Evolutionary conservation across 2,888 invertebrate genomes (phyloP), one percentile per base, ranked within the genome.

Genomic region (Diloba caeruleocephala): DNA sequence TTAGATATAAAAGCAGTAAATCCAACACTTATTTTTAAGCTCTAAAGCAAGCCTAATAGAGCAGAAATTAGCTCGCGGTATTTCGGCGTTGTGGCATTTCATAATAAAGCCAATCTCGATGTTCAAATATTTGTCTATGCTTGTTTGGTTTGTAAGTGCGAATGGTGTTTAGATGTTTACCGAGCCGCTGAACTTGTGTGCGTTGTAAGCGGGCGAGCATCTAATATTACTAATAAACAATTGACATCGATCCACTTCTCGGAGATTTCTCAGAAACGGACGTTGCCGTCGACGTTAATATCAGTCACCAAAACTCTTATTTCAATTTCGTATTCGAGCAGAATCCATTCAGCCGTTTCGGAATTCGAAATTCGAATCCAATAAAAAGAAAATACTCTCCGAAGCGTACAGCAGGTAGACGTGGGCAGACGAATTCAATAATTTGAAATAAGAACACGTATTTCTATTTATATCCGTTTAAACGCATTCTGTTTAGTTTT

Each of bases 381-480:
- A 89, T 85, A 89, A 90, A 90, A 88, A 79, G 61, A 82, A 63
- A 78, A 79, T 74, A 74, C 74, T 70, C 74, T 74, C 68, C 68
- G 57, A 62, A 71, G 81, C 78, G 65, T 76, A 78, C 71, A 74
- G 85, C 92, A 92, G 92, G 92, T 92, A 92, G 90, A 92, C 88
- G 89, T 88, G 89, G 89, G 87, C 88, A 88, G 90, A 88, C 90
- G 89, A 89, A 91, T 93, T 92, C 91, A 93, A 91, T 90, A 90
- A 92, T 91, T 89, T 86, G 88, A 90, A 91, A 90, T 91, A 90
- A 90, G 89, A 90, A 89, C 88, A 90, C 89, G 89, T 90, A 87
- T 91, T 89, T 88, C 88, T 92, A 90, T 92, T 92, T 92, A 91
- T 88, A 90, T 91, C 91, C 92, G 89, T 89, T 92, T 92, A 91